Conservation (phyloP, 2,888 invertebrate species). For the Epirrhoe tristata region DNA sequence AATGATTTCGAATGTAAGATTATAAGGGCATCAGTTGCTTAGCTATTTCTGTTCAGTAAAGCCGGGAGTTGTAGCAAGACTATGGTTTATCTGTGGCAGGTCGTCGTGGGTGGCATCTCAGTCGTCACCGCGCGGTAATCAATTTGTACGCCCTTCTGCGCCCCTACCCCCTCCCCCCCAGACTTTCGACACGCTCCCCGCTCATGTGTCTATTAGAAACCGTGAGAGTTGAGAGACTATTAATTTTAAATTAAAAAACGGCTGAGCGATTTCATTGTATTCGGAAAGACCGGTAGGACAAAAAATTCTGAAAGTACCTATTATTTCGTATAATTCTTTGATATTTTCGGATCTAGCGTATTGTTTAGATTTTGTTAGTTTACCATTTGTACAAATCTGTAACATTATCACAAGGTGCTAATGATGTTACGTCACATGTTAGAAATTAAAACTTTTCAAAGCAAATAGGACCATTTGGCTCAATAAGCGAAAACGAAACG, state of each 20-base stretch:
- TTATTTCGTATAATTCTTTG: no score
- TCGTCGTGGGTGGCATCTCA: conserved; percentile 78
- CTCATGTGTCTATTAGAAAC: conserved; percentile 59
- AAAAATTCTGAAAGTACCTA: neutral
- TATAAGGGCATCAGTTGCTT: conserved; percentile 6
- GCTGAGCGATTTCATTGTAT: conserved; percentile 21
- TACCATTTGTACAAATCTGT: no score
- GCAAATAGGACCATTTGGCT: no score
- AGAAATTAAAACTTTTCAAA: no score
- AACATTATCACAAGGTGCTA: no score
- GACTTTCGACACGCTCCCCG: conserved; percentile 79
- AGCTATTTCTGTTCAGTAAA: conserved; percentile 45
- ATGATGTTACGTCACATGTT: no score
- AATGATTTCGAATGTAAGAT: neutral
- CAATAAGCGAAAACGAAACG: no score
- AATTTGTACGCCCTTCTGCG: conserved; percentile 80
- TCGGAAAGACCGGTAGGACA: neutral
- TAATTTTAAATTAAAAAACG: conserved; percentile 34
- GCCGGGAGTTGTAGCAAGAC: conserved; percentile 41
- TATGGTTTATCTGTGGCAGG: conserved; percentile 27
- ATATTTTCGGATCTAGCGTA: no score
- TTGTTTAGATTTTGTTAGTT: no score
- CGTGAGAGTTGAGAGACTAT: conserved; percentile 41
- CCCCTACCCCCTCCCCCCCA: conserved; percentile 57
- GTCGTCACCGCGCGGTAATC: conserved; percentile 76